These are phyloP conservation scores for Malacoraja senta DNA, from an alignment of 2,797 vertebrate species.

Conservation along the genomic window DNA sequence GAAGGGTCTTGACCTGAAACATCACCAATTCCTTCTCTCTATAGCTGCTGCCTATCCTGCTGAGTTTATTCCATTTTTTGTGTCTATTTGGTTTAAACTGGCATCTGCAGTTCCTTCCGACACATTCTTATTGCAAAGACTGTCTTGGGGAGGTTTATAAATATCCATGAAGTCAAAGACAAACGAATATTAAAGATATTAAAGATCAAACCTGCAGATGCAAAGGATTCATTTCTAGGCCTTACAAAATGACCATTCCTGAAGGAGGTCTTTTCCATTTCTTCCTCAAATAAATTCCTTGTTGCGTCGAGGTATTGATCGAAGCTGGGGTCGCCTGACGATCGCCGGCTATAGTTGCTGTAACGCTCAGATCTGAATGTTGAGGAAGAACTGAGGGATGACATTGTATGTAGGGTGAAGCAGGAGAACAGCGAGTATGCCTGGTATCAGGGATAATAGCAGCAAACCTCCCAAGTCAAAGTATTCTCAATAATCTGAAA, in stretches of 20 bases:
- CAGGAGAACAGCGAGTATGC: background rate
- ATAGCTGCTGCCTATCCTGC: no score
- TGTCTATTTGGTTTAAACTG: no score
- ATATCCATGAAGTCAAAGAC: background rate
- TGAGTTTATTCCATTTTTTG: no score
- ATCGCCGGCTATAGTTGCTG: slow-evolving; percentile 52
- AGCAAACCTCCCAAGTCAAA: background rate
- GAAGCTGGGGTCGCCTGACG: slow-evolving; percentile 50
- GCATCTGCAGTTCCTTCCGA: no score
- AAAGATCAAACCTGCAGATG: slow-evolving; percentile 47
- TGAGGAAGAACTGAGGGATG: slow-evolving; percentile 56
- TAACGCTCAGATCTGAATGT: slow-evolving; percentile 55
- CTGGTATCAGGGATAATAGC: background rate
- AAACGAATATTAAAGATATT: no score
- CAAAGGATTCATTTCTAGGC: slow-evolving; percentile 48
- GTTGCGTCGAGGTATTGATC: slow-evolving; percentile 45
- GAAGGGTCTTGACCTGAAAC: no score
- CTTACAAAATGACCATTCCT: slow-evolving; percentile 38
- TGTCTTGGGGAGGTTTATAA: background rate
- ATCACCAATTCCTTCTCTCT: no score
- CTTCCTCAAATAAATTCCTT: slow-evolving; percentile 48
- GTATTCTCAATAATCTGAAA: background rate
- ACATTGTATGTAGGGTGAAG: slow-evolving; percentile 3
- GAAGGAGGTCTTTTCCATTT: slow-evolving; percentile 45
- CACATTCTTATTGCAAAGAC: background rate